Base-by-base conservation (phyloP, 2,797 vertebrate genomes). In the Poeciliopsis turneri region DNA sequence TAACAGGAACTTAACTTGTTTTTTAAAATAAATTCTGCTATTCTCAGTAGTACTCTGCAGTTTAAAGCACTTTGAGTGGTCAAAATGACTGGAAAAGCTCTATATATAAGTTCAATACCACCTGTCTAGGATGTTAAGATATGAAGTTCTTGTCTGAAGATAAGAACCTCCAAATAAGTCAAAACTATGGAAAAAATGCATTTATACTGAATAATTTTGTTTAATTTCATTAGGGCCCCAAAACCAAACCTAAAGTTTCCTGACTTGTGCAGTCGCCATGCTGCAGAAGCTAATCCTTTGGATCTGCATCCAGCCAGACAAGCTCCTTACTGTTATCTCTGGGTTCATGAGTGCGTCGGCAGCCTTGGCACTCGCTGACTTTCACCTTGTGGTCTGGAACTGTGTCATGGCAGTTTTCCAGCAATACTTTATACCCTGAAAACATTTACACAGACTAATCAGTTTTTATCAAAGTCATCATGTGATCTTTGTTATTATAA, bases 291-390 rank as follows among this genome's bases (percentile, higher is more conserved):
- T 92, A 92, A 92, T 89, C 92, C 86, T 82, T 68, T 69, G 77
- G 82, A 83, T 78, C 79, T 82, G 69, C 82, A 76, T 75, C 85
- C 86, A 89, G 82, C 81, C 90, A 92, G 88, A 90, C 92, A 94
- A 94, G 90, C 93, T 90, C 76, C 92, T 93, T 91, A 93, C 64
- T 77, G 83, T 81, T 92, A 93, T 94, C 90, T 92, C 72, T 88
- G 88, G 87, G 30, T 83, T 80, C 59, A 83, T 90, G 79, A 84
- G 84, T 81, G 90, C 90, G 84, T 88, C 87, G 79, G 80, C 23
- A 55, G 76, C 51, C 15, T 51, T 36, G 12, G 74, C 13, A 82
- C 80, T 74, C 0, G 11, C 39, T 78, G 73, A 86, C 86, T 84
- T 90, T 86, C 85, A 80, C 83, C 59, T 71, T 5, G 43, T 39